phyloP scores from a whole-genome alignment of 2,113 vertebrate genomes.

The Erinaceus europaeus region DNA sequence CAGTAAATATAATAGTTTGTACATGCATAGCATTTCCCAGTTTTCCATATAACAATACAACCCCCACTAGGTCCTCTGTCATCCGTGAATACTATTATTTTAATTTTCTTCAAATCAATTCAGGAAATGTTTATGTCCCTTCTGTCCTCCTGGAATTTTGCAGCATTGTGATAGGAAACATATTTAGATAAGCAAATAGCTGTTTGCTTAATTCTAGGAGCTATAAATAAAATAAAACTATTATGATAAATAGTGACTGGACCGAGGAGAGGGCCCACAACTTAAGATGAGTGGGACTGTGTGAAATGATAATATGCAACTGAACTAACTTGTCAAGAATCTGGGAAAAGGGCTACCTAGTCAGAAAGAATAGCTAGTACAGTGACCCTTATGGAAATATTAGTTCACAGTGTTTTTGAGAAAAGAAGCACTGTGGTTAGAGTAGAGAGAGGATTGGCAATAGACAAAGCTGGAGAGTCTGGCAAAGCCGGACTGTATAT shows the following conservation, averaged over 20 bases:
- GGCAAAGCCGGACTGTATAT: background rate
- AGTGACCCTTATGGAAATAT: background rate
- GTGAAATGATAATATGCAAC: background rate
- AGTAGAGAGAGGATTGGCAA: background rate
- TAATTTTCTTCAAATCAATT: background rate
- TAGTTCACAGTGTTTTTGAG: background rate
- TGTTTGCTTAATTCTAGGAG: background rate
- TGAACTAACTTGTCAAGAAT: background rate
- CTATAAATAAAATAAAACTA: background rate
- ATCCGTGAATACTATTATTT: no score
- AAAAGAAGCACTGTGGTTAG: background rate
- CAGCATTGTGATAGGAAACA: background rate
- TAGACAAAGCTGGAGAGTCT: background rate
- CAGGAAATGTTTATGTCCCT: background rate
- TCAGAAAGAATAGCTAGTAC: background rate
- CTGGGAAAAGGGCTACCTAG: background rate
- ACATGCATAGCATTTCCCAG: no score
- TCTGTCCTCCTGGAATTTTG: background rate
- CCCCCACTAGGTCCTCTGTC: no score
- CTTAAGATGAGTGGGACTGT: background rate
- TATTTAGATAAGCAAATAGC: background rate
- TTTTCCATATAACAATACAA: no score
- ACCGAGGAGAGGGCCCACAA: background rate
- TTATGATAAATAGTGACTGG: background rate
- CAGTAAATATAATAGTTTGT: no score